Conservation (phyloP, 2,113 vertebrate species). For the Elachura formosa region DNA sequence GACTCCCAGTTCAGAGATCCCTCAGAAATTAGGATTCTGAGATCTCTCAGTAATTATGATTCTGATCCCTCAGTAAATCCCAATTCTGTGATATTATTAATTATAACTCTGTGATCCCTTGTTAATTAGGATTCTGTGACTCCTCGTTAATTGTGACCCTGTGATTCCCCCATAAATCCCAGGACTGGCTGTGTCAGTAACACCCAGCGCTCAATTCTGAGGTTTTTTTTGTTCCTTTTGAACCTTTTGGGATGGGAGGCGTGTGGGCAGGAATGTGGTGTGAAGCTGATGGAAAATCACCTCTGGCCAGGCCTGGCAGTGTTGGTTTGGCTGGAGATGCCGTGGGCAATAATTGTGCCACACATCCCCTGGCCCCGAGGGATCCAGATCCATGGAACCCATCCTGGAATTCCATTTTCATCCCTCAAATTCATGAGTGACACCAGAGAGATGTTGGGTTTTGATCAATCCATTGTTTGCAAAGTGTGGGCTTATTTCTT, state of each 20-base stretch:
- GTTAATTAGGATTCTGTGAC: not conserved
- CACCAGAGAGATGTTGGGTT: too few species aligned
- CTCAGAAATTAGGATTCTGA: not conserved
- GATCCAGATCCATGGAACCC: not conserved
- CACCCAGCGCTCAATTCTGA: not conserved
- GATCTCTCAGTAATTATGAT: not conserved
- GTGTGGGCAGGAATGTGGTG: not conserved
- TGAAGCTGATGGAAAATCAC: not conserved
- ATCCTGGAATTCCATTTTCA: not conserved
- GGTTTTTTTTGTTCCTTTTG: not conserved
- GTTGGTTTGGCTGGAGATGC: not conserved
- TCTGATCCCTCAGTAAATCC: not conserved
- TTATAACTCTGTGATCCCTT: not conserved
- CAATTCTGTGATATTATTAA: not conserved
- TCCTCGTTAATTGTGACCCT: not conserved
- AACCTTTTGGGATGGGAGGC: not conserved
- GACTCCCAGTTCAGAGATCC: not conserved
- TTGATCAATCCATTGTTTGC: too few species aligned
- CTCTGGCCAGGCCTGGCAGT: not conserved
- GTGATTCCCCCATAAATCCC: not conserved
- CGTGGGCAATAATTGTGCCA: not conserved
- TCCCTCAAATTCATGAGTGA: not conserved
- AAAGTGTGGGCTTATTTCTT: not conserved
- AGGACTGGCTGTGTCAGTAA: not conserved
- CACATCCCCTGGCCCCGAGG: not conserved